Percentiles rank a stretch among this genome's conserved stretches.
Conservation (phyloP, 2,113 vertebrate species). For the Uria lomvia region DNA sequence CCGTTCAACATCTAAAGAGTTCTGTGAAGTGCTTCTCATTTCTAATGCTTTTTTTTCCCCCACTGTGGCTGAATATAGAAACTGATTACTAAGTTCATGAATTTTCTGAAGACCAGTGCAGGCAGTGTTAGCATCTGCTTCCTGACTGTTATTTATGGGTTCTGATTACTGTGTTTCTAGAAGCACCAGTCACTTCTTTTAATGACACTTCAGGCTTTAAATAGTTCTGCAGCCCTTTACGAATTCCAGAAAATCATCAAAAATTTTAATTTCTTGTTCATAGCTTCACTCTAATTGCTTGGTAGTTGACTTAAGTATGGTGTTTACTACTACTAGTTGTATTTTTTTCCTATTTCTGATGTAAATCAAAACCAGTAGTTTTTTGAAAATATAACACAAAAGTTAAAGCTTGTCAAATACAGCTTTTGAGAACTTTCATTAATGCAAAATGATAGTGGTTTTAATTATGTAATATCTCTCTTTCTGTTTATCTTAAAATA, state of each 20-base stretch:
- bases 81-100: constrained; percentile 51
- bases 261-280: not conserved
- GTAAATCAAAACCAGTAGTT: not conserved
- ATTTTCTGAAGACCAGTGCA: constrained; percentile 49
- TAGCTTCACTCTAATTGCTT: not conserved
- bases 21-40: constrained; percentile 45
- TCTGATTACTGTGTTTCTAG: constrained; percentile 44
- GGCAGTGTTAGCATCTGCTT: constrained; percentile 44
- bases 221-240: not conserved
- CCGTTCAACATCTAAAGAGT: constrained; percentile 21
- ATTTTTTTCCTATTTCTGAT: not conserved
- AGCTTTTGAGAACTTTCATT: not conserved
- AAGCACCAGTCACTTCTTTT: constrained; percentile 1
- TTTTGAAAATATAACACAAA: not conserved
- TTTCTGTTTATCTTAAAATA: not conserved
- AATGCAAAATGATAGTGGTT: not conserved
- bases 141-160: constrained; percentile 49
- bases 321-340: not conserved
- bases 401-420: not conserved
- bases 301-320: not conserved
- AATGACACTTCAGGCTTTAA: constrained; percentile 28
- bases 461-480: not conserved
- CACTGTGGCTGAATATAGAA: constrained; percentile 52
- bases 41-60: not conserved
- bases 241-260: not conserved